Base-by-base conservation (phyloP, 1,140 invertebrate genomes). In the Pantala flavescens region DNA sequence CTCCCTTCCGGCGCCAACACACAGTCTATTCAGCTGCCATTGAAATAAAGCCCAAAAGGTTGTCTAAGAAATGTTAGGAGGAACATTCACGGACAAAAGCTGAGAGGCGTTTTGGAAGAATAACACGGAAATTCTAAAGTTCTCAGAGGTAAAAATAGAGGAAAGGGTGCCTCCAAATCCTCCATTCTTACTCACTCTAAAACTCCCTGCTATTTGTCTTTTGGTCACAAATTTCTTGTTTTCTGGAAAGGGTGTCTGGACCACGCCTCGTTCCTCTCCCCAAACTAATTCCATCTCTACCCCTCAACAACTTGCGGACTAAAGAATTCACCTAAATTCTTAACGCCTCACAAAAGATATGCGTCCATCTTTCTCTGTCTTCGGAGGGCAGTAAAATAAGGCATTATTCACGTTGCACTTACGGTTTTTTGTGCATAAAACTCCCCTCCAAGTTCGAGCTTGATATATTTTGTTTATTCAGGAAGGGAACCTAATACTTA, bases 221-320 rank as follows among this genome's bases (percentile, higher is more conserved):
- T 63, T 63, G 49, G 49, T 63, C 49, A 63, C 49, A 63, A 63
- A 63, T 63, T 63, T 63, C 49, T 21, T 63, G 16, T 63, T 63
- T 63, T 21, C 49, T 21, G 49, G 49, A 63, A 21, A 63, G 16
- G 5, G 49, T 19, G 49, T 63, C 49, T 63, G 49, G 49, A 63
- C 49, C 49, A 63, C 49, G 49, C 49, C 49, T 21, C 49, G 3
- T 63, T 12, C 49, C 16, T 16, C 49, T 63, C 12, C 5, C 12
- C n/a, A 3, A 3, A 63, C 49, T 63, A 63, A 63, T 63, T 21
- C 49, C 49, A 63, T 63, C n/a, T 63, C n/a, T 12, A 11, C 49
- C n/a, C 49, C 28, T 36, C 28, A 36, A 9, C 28, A 5, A 36
- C 28, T 36, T 36, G 28, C 28, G 28, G 28, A 36, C 28, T 2